Conservation (phyloP, 2,888 invertebrate species). For the Leucophenga maculata region DNA sequence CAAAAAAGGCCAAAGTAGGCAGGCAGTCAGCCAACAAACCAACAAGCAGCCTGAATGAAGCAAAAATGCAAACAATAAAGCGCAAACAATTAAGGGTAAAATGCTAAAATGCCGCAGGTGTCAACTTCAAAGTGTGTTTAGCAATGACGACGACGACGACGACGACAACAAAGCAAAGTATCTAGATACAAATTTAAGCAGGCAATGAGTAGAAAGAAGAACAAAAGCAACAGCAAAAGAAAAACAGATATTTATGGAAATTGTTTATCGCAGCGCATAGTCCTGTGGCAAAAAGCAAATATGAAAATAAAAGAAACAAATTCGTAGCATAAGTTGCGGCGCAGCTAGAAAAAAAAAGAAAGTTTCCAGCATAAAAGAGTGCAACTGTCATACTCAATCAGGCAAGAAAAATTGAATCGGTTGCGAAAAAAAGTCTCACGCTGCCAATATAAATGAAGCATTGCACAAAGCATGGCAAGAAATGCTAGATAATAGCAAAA, state of each 20-base stretch:
- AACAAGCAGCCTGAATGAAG: background rate
- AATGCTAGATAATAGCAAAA: conserved; percentile 29
- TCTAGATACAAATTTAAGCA: background rate
- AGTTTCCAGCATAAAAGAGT: background rate
- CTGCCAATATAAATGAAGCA: too few species aligned
- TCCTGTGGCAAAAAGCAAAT: too few species aligned
- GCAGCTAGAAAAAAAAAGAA: too few species aligned
- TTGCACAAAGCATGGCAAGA: background rate
- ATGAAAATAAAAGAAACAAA: background rate
- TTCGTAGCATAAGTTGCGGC: background rate
- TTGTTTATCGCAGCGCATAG: too few species aligned
- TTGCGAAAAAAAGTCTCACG: too few species aligned
- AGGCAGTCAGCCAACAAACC: too few species aligned
- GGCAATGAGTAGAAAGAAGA: conserved; percentile 40
- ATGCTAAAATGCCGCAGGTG: conserved; percentile 46
- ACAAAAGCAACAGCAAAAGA: background rate
- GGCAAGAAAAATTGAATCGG: background rate
- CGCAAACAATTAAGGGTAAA: conserved; percentile 43
- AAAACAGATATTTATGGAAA: conserved; percentile 29
- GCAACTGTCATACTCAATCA: background rate
- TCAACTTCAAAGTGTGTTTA: conserved; percentile 49
- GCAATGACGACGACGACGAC: conserved; percentile 20
- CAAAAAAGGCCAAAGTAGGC: background rate
- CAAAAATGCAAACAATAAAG: conserved; percentile 31
- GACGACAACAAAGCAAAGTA: conserved; percentile 31